Base-by-base conservation (phyloP, 2,113 vertebrate species). In the Nothocercus julius region DNA sequence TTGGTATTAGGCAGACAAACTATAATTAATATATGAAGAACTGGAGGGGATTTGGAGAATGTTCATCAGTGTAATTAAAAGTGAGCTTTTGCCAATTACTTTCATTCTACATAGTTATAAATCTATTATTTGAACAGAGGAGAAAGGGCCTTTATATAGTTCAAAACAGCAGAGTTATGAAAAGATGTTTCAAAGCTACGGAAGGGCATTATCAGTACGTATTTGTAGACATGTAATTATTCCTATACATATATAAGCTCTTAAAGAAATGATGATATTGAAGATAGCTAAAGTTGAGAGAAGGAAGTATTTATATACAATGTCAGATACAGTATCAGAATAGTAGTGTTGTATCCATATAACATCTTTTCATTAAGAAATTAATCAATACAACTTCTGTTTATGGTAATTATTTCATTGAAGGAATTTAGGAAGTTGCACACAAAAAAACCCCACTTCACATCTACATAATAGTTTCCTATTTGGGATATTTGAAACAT, bases 61-160 rank as follows among this genome's bases (percentile, higher is more conserved):
- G 62, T 76, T 96, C 82, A 84, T 91, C 84, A 94, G 69, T 74
- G 63, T 95, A 95, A 96, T 97, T 96, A 95, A 93, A 97, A 95
- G 44, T 53, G 54, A 95, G 54, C 13, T 84, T 95, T 95, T 94
- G 75, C 68, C 79, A 67, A 87, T 66, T 92, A 80, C 93, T 97
- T 93, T 91, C 49, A 10, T 93, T 90, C 91, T 92, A 86, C 63
- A 34, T 90, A 66, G 89, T 95, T 97, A 92, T 61, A 92, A 92
- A 88, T 83, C 36, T 83, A 44, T 85, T 91, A 90, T 92, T 91
- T 94, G 76, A 96, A 75, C 68, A 86, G 89, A 95, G 74, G 69
- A 87, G 28, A 79, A 90, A 77, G 25, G 11, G 7, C 7, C 18
- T 94, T 81, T 93, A 28, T 84, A 32, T 56, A 75, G 28, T 38